A percentile compares a stretch with the other conserved stretches of the same genome.
Evolutionary conservation across 2,888 invertebrate genomes (phyloP).

Genomic region (Andrena haemorrhoa): DNA sequence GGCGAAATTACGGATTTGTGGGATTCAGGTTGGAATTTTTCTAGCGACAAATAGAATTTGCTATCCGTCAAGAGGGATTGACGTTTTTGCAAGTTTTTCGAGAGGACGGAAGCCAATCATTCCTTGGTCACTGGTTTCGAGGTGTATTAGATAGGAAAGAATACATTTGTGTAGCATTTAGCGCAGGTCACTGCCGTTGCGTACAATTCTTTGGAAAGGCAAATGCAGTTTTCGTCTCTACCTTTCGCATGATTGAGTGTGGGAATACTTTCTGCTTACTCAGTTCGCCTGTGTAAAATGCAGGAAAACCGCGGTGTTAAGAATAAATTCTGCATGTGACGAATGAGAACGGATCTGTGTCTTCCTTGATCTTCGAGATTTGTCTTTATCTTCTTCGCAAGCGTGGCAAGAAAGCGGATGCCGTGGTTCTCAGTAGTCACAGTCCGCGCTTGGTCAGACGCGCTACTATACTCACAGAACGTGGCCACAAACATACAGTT

Average conservation of each 20-base stretch:
- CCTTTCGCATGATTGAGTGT: background rate
- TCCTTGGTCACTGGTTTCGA: background rate
- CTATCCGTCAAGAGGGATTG: background rate
- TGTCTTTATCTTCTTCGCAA: conserved; percentile 6
- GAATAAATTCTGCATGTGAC: conserved; percentile 49
- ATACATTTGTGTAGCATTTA: no score
- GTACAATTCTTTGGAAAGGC: no score
- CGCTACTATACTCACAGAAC: background rate
- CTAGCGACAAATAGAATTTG: background rate
- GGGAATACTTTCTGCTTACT: conserved; percentile 1
- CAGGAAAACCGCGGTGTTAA: conserved; percentile 6
- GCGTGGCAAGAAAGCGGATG: conserved; percentile 6
- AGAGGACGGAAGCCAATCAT: background rate
- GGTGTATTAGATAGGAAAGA: background rate
- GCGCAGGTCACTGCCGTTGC: no score
- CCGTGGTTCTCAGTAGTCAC: conserved; percentile 8
- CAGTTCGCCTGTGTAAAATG: background rate
- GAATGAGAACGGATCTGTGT: conserved; percentile 22
- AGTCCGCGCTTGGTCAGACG: conserved; percentile 22
- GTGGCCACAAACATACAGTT: background rate
- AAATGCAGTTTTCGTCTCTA: no score
- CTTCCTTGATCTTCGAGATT: conserved; percentile 31
- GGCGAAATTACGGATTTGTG: background rate
- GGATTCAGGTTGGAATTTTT: background rate
- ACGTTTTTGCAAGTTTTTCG: background rate